Evolutionary conservation across 2,113 vertebrate genomes (phyloP).

Genomic region (Oryzias curvinotus): DNA sequence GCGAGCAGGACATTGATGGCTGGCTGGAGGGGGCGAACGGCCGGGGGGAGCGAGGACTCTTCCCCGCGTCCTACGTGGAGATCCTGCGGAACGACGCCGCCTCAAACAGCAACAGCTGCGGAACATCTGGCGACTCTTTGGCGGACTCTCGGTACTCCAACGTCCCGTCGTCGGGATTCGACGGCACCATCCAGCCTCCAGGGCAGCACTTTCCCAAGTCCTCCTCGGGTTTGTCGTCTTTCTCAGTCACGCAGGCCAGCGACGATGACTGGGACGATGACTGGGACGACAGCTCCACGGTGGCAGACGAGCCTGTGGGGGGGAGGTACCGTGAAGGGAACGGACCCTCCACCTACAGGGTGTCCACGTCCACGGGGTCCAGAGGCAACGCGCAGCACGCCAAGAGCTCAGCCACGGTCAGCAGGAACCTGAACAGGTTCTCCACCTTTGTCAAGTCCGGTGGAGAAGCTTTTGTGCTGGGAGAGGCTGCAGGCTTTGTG

Average conservation of each 20-base stretch:
- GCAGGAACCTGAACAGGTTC: slow-evolving; percentile 94
- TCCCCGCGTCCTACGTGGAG: slow-evolving; percentile 95
- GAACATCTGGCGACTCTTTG: slow-evolving; percentile 59
- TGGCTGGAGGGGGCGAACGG: slow-evolving; percentile 92
- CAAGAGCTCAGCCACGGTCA: slow-evolving; percentile 91
- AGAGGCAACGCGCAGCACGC: slow-evolving; percentile 73
- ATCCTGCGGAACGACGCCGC: slow-evolving; percentile 74
- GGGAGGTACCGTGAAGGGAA: slow-evolving; percentile 79
- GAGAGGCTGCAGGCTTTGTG: slow-evolving; percentile 89
- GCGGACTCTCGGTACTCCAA: slow-evolving; percentile 81
- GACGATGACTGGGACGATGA: slow-evolving; percentile 99
- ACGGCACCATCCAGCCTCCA: slow-evolving; percentile 66
- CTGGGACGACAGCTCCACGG: slow-evolving; percentile 95
- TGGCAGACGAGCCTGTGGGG: slow-evolving; percentile 86
- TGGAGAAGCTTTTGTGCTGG: slow-evolving; percentile 95
- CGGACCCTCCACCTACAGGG: slow-evolving; percentile 77
- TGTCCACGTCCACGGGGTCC: slow-evolving; percentile 80
- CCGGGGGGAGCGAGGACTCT: slow-evolving; percentile 87
- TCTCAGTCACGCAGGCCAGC: slow-evolving; percentile 82
- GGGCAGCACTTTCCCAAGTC: slow-evolving; percentile 65
- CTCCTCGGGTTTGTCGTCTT: slow-evolving; percentile 55
- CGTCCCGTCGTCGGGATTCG: slow-evolving; percentile 78
- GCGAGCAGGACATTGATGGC: slow-evolving; percentile 93
- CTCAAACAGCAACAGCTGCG: slow-evolving; percentile 71
- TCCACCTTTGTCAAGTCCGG: slow-evolving; percentile 97